Percentiles rank a stretch among this genome's conserved stretches.
phyloP scores from a whole-genome alignment of 2,797 vertebrate species.

The Molossus alvarezi region DNA sequence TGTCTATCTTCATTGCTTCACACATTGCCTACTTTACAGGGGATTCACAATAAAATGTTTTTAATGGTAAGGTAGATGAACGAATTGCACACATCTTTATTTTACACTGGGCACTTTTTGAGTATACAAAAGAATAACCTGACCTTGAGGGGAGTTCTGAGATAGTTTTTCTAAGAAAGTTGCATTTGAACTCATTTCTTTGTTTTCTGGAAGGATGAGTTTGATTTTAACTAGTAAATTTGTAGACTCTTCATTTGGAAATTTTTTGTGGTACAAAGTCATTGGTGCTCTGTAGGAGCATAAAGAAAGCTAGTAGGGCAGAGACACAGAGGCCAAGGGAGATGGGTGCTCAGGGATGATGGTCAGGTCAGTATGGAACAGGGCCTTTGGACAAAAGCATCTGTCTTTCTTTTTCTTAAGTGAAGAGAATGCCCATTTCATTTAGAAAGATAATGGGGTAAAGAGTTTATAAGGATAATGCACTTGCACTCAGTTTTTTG shows the following conservation, averaged over 20 bases:
- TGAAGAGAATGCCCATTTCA: neutral
- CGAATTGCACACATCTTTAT: neutral
- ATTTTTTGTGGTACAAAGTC: neutral
- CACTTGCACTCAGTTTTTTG: neutral
- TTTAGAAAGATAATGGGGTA: neutral
- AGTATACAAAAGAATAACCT: neutral
- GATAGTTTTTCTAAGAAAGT: neutral
- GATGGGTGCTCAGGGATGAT: neutral
- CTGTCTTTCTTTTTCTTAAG: neutral
- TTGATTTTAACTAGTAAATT: neutral
- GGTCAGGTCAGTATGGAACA: neutral
- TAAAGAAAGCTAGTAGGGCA: neutral
- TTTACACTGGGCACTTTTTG: neutral
- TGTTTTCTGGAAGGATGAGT: neutral
- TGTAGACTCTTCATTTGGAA: neutral
- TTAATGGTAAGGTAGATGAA: neutral
- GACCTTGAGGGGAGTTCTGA: neutral
- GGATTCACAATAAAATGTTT: neutral
- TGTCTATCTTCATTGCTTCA: neutral
- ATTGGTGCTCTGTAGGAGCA: neutral
- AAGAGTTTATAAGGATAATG: neutral
- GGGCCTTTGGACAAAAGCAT: neutral
- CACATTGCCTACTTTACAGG: neutral
- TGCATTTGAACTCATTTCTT: neutral
- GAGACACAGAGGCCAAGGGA: neutral